Evolutionary conservation across 2,888 invertebrate species (phyloP).

Genomic region (Invenusta paracnida): DNA sequence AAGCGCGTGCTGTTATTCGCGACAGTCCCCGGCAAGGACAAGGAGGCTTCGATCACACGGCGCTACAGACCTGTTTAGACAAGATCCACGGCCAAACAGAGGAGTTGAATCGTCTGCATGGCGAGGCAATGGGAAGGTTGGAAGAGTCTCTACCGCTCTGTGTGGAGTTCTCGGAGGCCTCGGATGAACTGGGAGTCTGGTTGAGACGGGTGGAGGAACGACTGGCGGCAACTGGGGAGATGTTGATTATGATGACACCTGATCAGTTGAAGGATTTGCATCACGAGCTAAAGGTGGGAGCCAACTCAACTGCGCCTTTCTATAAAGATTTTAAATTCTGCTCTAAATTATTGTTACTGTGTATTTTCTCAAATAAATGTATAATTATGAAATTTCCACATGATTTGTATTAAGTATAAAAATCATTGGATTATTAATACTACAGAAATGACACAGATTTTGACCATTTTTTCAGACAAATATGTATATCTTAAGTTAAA

Average conservation of each 20-base stretch:
- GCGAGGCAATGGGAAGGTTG: not conserved
- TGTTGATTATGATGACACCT: not conserved
- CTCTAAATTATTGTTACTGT: no score
- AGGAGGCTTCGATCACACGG: not conserved
- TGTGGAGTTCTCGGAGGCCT: not conserved
- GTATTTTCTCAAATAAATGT: no score
- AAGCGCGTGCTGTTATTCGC: not conserved
- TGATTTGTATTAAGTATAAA: no score
- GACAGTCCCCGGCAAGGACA: no score
- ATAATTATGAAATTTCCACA: no score
- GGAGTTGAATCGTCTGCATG: not conserved
- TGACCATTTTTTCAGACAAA: no score
- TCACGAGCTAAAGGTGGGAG: not conserved
- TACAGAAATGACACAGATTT: no score
- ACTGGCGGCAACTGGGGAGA: not conserved
- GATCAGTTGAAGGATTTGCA: not conserved
- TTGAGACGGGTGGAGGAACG: not conserved
- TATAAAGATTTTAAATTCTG: no score
- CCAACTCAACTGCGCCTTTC: no score
- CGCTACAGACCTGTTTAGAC: not conserved
- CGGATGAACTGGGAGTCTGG: not conserved
- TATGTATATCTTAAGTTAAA: no score
- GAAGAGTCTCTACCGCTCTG: not conserved
- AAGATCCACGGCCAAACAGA: not conserved
- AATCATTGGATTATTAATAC: no score